Percentiles rank a stretch among this genome's conserved stretches.
Conservation (phyloP, 2,888 invertebrate genomes). For the Nymphalis c-album region DNA sequence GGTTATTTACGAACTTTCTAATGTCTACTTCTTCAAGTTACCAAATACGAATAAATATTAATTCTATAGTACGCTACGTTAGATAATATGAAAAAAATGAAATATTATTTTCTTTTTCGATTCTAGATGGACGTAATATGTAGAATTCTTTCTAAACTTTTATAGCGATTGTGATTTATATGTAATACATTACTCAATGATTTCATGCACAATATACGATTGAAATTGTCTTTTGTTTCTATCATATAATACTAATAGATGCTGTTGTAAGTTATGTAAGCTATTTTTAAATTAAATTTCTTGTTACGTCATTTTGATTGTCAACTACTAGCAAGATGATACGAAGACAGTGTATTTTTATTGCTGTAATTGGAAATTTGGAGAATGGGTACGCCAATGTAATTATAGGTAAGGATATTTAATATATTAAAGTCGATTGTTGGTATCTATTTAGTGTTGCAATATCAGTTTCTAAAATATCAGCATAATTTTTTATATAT, state of each 20-base stretch:
- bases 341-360: no score
- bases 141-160: neutral
- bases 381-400: no score
- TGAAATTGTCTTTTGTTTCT: constrained; percentile 20
- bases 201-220: neutral
- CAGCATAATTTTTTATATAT: no score
- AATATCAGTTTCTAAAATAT: no score
- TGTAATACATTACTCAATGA: constrained; percentile 18
- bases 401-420: no score
- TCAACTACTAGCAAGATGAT: no score
- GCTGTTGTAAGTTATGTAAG: constrained; percentile 16
- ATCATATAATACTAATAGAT: constrained; percentile 17
- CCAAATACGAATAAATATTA: neutral
- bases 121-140: neutral
- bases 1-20: constrained; percentile 9
- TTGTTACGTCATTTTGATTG: neutral
- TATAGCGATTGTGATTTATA: constrained; percentile 14
- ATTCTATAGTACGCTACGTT: no score
- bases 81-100: neutral
- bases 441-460: no score
- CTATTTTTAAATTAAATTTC: neutral
- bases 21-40: neutral
- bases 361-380: no score
- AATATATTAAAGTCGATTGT: no score
- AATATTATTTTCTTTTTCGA: neutral